Evolutionary conservation across 2,797 vertebrate genomes (phyloP).

Genomic region (Tympanoctomys barrerae): DNA sequence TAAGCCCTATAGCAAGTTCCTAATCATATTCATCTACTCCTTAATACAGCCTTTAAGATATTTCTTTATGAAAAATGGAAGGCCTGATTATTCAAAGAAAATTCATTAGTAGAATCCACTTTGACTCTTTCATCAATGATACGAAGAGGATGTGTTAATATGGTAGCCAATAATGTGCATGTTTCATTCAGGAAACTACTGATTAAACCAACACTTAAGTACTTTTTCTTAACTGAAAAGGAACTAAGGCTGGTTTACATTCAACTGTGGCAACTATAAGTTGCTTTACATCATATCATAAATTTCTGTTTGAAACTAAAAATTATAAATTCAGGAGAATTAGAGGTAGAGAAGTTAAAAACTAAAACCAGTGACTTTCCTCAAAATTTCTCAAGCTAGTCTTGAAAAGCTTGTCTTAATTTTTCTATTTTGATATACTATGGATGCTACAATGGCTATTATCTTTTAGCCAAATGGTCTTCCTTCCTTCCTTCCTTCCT

Average conservation of each 20-base stretch:
- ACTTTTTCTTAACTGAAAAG: not conserved
- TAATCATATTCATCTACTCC: not conserved
- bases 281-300: not conserved
- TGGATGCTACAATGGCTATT: not conserved
- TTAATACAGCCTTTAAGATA: not conserved
- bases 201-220: not conserved
- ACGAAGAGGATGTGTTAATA: not conserved
- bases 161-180: not conserved
- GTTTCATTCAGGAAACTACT: not conserved
- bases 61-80: not conserved
- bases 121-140: not conserved
- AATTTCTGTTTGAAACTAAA: not conserved
- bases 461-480: not conserved
- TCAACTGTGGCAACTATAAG: not conserved
- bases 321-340: not conserved
- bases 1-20: fast-evolving
- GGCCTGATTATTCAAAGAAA: not conserved
- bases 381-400: not conserved
- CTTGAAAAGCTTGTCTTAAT: not conserved
- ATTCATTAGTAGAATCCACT: not conserved
- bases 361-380: not conserved
- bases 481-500: too few species aligned
- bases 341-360: not conserved
- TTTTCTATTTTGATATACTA: not conserved
- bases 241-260: not conserved